Conservation (phyloP, 2,113 vertebrate species). For the Scomber scombrus region DNA sequence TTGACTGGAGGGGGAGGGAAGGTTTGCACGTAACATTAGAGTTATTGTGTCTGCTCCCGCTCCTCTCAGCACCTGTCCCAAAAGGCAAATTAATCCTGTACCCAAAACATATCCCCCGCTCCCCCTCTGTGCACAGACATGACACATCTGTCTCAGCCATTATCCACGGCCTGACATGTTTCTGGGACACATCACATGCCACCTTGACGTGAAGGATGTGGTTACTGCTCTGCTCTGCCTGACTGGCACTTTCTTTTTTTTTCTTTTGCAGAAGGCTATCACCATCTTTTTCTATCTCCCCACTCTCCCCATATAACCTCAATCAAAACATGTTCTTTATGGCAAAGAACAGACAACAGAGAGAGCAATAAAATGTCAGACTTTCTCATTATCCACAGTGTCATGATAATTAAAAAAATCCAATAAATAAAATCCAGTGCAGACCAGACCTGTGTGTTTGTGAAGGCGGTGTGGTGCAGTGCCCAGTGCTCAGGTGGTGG, state of each 20-base stretch:
- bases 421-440: not conserved
- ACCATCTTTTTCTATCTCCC: not conserved
- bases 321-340: conserved; percentile 43
- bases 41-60: conserved; percentile 76
- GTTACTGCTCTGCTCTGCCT: conserved; percentile 34
- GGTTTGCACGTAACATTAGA: conserved; percentile 74
- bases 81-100: conserved; percentile 73
- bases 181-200: conserved; percentile 63
- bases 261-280: not conserved
- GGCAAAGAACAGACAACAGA: conserved; percentile 30
- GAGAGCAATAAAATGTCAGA: conserved; percentile 23
- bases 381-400: not conserved
- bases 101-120: conserved; percentile 52
- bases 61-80: conserved; percentile 77
- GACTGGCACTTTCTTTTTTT: conserved; percentile 6
- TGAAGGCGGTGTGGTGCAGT: conserved; percentile 32
- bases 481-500: conserved; percentile 80
- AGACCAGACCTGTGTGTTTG: conserved; percentile 32
- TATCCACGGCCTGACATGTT: conserved; percentile 58
- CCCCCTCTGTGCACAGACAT: conserved; percentile 61
- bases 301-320: conserved; percentile 40
- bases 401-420: not conserved
- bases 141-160: conserved; percentile 77
- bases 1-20: conserved; percentile 9
- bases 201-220: conserved; percentile 49